Base-by-base conservation (phyloP, 2,797 vertebrate species). In the Lepidocolaptes lacrymiger region DNA sequence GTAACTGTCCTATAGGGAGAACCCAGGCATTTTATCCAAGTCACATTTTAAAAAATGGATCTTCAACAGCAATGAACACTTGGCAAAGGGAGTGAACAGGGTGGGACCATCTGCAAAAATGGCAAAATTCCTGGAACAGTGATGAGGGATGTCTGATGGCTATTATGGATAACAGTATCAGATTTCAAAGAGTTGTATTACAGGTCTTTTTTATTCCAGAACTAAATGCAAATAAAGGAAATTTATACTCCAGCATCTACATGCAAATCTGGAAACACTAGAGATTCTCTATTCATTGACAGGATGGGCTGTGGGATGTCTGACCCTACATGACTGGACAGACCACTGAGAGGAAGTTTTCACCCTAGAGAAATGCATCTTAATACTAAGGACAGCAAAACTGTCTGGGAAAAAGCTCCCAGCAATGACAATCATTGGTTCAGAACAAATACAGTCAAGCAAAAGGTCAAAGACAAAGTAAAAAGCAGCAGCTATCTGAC, bases 321-420 rank as follows among this genome's bases (percentile, higher is more conserved):
- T 85, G 75, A 89, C 61, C 41, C 46, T 89, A 61, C 34, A 51
- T 58, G 59, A 83, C 61, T 68, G 8, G 41, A 89, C 41, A 80
- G 49, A 81, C 24, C 64, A 68, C 32, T 91, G 87, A 93, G 64
- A 85, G 75, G 52, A 85, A 83, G 19, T 71, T 74, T 91, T 88
- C 22, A 48, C 20, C 15, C 68, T 77, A 27, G 32, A 81, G 73
- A 96, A 93, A 74, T 54, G 2, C 58, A 46, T 64, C 62, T 56
- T 49, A 64, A 17, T 24, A 61, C 21, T 86, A 84, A 80, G 66
- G 30, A 86, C 66, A 88, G 62, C 26, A 90, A 86, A 91, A 52
- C n/a, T 89, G 61, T 15, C 58, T 78, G 66, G 28, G 36, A 23
- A 83, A 91, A 89, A 61, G 24, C 27, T 95, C 58, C 30, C 55